Base-by-base conservation (phyloP, 2,888 invertebrate genomes). In the Pyrrhosoma nymphula region DNA sequence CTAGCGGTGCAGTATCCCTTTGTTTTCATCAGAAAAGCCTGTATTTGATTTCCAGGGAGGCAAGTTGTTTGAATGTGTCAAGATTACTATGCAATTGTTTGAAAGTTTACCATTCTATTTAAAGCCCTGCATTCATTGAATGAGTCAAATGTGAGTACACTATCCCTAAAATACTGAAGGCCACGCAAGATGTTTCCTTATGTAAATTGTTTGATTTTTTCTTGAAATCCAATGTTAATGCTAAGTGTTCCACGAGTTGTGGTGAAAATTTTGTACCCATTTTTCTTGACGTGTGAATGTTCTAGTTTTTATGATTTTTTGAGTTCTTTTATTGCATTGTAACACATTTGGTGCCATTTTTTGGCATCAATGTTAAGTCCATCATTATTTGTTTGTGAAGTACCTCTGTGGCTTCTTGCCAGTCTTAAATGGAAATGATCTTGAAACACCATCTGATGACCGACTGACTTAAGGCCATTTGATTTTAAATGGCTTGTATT, bases 121-220 rank as follows among this genome's bases (percentile, higher is more conserved):
- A 12, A 82, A 82, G 35, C 82, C 82, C 82, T 82, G 82, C 82
- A 82, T 82, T 82, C 82, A 82, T 82, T 82, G 82, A 82, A 82
- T 82, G 82, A 82, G 82, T 35, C 8, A 35, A 82, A 8, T 82
- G 82, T 82, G 82, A 82, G 82, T 82, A 35, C 30, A 82, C 82
- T 82, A 35, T 82, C 82, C 0, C 82, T 35, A 18, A 4, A 30
- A 82, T 82, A 82, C 82, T 82, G 30, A 82, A 30, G 82, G 82
- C 82, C 82, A 82, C 35, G n/a, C 82, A 82, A 82, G 26, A 16
- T 82, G 1, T 82, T 23, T 35, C 35, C 82, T 69, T 69, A n/a
- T 82, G 14, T 82, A 35, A 35, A 35, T 26, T 69, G 1, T 60
- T 60, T 0, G 20, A n/a, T 26, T 69, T 47, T 16, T 35, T 82